phyloP scores from a whole-genome alignment of 2,113 vertebrate genomes.

The Fulmarus glacialis region DNA sequence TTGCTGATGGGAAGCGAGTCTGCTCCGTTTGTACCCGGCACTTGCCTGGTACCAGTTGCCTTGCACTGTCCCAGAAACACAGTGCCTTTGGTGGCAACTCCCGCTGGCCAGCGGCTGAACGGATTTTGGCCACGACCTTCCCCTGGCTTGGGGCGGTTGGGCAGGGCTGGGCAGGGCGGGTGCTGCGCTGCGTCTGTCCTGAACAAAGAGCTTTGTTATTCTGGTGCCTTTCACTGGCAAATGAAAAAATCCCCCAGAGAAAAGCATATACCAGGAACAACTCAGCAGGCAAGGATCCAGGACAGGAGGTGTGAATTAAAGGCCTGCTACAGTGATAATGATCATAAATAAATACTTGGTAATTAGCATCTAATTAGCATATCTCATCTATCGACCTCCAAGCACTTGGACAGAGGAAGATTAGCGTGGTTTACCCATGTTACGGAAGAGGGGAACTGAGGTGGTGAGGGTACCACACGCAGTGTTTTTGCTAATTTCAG shows the following conservation, averaged over 20 bases:
- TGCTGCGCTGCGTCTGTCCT: background rate
- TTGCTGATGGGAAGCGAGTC: background rate
- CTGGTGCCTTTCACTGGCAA: background rate
- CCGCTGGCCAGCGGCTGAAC: background rate
- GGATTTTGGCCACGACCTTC: background rate
- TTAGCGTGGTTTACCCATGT: background rate
- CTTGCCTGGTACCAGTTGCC: background rate
- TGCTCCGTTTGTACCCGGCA: background rate
- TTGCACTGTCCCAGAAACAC: background rate
- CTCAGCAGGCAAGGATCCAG: constrained; percentile 34
- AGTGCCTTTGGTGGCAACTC: background rate
- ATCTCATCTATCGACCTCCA: constrained; percentile 48
- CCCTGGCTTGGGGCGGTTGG: background rate
- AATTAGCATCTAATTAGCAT: constrained; percentile 58
- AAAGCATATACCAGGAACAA: background rate
- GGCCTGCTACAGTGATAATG: constrained; percentile 38
- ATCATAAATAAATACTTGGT: constrained; percentile 52
- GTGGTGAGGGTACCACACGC: background rate
- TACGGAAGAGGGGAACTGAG: background rate
- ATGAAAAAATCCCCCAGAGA: constrained; percentile 16
- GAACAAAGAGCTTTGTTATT: background rate
- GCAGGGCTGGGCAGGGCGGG: background rate
- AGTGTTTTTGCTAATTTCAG: background rate
- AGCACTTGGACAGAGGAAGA: background rate
- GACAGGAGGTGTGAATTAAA: constrained; percentile 48